A percentile compares a stretch with the other conserved stretches of the same genome.
These are phyloP conservation scores for Eueides isabella DNA, from an alignment of 1,140 invertebrate species.

Conservation along the genomic window DNA sequence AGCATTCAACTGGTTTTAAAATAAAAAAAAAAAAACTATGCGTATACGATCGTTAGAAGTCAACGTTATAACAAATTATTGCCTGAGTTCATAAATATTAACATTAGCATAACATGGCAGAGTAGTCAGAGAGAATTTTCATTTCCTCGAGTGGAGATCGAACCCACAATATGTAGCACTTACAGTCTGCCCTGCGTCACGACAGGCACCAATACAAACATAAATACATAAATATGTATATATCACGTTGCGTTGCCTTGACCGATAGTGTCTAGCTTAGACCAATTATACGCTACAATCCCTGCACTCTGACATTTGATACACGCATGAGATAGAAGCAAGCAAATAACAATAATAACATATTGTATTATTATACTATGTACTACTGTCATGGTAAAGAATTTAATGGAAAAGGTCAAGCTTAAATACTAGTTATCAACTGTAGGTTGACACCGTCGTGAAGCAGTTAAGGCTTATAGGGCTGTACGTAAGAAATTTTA, in stretches of 20 bases:
- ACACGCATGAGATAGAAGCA: constrained; percentile 17
- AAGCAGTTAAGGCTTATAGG: not conserved
- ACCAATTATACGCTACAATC: constrained; percentile 30
- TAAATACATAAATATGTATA: not conserved
- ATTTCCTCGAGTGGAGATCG: no score
- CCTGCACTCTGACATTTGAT: constrained; percentile 32
- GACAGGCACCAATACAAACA: not conserved
- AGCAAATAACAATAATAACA: constrained; percentile 24
- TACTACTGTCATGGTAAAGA: not conserved
- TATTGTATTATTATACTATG: not conserved
- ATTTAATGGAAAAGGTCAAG: not conserved
- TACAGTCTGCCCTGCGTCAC: no score
- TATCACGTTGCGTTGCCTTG: not conserved
- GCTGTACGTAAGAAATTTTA: not conserved
- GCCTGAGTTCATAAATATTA: constrained; percentile 13
- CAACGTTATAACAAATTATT: constrained; percentile 21
- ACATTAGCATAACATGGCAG: no score
- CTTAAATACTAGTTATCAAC: not conserved
- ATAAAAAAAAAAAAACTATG: not conserved
- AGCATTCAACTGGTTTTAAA: not conserved
- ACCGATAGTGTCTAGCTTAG: constrained; percentile 26
- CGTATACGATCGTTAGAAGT: not conserved
- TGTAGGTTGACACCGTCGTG: not conserved
- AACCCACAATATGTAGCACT: no score
- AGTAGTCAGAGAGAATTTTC: no score